Evolutionary conservation across 2,797 vertebrate species (phyloP), one percentile per base, ranked within the genome.

Genomic region (Notolepis coatsorum): DNA sequence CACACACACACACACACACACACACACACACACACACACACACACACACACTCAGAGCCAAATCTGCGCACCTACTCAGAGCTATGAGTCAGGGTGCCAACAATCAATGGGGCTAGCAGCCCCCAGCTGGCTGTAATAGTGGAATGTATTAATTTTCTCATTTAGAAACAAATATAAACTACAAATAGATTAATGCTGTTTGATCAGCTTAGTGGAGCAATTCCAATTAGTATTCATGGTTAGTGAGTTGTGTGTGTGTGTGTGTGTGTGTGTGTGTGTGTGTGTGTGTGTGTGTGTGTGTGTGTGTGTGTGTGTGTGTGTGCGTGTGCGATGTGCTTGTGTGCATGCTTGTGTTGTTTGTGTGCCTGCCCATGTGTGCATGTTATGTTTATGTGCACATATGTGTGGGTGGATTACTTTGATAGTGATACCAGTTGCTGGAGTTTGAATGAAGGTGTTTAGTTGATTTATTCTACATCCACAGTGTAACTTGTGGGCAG

Each of bases 121-220:
- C 71, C 73, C 76, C 79, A 81, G 83, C 77, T 89, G 83, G 79
- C 79, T 74, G 64, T 66, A 60, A 65, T 51, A 75, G 71, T 37
- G 37, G 71, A 81, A 85, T 80, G 73, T 79, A 87, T 85, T 88
- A 55, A 88, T 85, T 82, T 90, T 77, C 76, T 79, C 72, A 88
- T 88, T 84, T 80, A 76, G 84, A 83, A 83, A 89, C 77, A 88
- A 85, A 85, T 72, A 83, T 58, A 80, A 73, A 82, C 78, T 73
- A 70, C 82, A 88, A 88, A 90, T 86, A 88, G 81, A 89, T 86
- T 79, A 84, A 87, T 88, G 72, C 65, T 82, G 82, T 90, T 88
- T 87, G 81, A 88, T 87, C 82, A 89, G 69, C 74, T 77, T 79
- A 73, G 78, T 59, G 57, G 66, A 66, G 79, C 49, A 37, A 71